Base-by-base conservation (phyloP, 1,140 invertebrate genomes). In the Lordiphosa mommai region DNA sequence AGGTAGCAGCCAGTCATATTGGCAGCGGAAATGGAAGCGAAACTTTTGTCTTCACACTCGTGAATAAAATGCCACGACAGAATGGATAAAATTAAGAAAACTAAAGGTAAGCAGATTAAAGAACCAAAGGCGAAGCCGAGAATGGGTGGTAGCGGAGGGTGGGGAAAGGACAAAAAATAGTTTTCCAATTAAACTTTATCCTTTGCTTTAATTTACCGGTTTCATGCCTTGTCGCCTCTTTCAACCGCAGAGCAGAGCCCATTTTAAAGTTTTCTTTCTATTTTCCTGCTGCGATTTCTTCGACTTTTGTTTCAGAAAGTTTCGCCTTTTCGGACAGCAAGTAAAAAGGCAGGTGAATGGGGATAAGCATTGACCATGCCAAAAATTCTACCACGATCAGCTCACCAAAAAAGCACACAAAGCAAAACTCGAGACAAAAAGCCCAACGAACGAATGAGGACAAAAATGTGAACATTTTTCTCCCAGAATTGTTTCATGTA, bases 181-280 rank as follows among this genome's bases (percentile, higher is more conserved):
- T 88, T 88, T 88, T 87, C 86, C 85, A 87, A 87, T 87, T 87
- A 87, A 87, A 87, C 85, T 87, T 87, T 87, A 87, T 87, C 85
- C 85, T 87, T 87, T 86, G 73, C 80, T 80, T 82, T 82, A 87
- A 87, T 87, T 88, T 88, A 88, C 86, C 82, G 86, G 86, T 88
- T 88, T 88, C 86, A 88, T 88, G 86, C 72, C 86, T 88, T 87
- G 86, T 88, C 86, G 86, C 86, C 86, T 88, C 70, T 86, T 88
- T 87, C 66, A 84, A 87, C 86, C 86, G 86, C 86, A 87, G 67
- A 61, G 64, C 37, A 71, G 76, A 76, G 82, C 65, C 67, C 59
- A 76, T 82, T 80, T 86, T 66, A 86, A 80, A 86, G 73, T 76
- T 80, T 86, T 47, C 59, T 61, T 72, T 30, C 60, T 58, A 72